Base-by-base conservation (phyloP, 2,797 vertebrate species). In the Vultur gryphus region DNA sequence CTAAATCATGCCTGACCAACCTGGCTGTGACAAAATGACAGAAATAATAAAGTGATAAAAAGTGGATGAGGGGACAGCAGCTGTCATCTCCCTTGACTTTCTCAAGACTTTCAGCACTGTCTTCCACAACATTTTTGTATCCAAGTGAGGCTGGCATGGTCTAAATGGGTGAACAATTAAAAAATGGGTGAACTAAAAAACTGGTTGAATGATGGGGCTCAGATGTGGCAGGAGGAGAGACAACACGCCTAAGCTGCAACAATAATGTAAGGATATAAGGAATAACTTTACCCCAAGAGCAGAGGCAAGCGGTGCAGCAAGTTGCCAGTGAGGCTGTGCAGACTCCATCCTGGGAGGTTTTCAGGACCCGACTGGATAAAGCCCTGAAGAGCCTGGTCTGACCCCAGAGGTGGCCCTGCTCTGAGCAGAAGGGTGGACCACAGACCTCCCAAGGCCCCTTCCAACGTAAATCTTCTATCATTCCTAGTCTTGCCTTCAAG, bases 1-100 rank as follows among this genome's bases (percentile, higher is more conserved):
- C 55, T 82, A 90, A 62, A 69, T 77, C 90, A 77, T 43, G 91
- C 89, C 91, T 93, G 89, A 93, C 78, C 49, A 52, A 57, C 51
- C 52, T 39, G 71, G 44, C 89, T 48, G 28, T 44, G 39, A 58
- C 69, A 71, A 79, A 89, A 73, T 18, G 81, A 91, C 71, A 77
- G 95, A 54, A 96, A 58, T 88, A 85, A 80, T 69, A 19, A 67
- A 85, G 26, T 24, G 59, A 75, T 66, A 80, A 79, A 66, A 80
- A 2, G 19, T 14, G 41, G 78, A 72, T 31, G 51, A 92, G 51
- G 20, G 55, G 39, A 89, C 25, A 62, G 81, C 31, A 95, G 48
- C 23, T 83, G 16, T 57, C 37, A 73, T 48, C 76, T 62, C 39
- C 29, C 21, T 33, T 79, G 77, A 95, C 89, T 81, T 87, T 84